Base-by-base conservation (phyloP, 2,113 vertebrate genomes). In the Ciconia maguari region DNA sequence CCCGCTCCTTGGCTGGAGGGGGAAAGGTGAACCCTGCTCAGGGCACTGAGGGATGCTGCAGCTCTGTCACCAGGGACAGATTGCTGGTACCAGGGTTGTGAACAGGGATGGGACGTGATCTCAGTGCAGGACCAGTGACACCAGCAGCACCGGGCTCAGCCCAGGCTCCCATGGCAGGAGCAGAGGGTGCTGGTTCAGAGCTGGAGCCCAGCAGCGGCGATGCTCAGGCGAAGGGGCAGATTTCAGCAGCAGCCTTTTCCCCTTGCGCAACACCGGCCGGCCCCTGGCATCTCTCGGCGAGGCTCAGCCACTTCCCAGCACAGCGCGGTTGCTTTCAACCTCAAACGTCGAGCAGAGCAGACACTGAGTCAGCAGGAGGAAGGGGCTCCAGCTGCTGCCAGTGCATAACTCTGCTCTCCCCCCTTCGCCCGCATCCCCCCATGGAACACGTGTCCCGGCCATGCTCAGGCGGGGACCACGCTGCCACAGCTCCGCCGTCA, bases 301-400 rank as follows among this genome's bases (percentile, higher is more conserved):
- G 72, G 78, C 70, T 65, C 58, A 25, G 82, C 80, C 71, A 34
- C 80, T 91, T 93, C 93, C 92, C 46, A 10, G 76, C 89, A 90
- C 42, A 26, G 32, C 2, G 68, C 9, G 51, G 96, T 18, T 14
- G 0, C 66, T 64, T 78, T 41, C 91, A 71, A 44, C 93, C 83
- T 62, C 91, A 84, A 58, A n/a, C 2, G 36, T 82, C 4, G n/a
- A 61, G 83, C n/a, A 3, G 57, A 76, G 58, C 91, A 89, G 96
- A 93, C 71, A 52, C 72, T 91, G 95, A 97, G 92, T 96, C 95
- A 94, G 92, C 90, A 90, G 70, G 90, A 90, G 90, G 92, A 97
- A 92, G 88, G 96, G 92, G 95, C 82, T 87, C 48, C 75, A 88
- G 93, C 79, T 88, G 89, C 94, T 90, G 74, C 87, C 70, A 55